Evolutionary conservation across 2,797 vertebrate genomes (phyloP).

Genomic region (Oreortyx pictus): DNA sequence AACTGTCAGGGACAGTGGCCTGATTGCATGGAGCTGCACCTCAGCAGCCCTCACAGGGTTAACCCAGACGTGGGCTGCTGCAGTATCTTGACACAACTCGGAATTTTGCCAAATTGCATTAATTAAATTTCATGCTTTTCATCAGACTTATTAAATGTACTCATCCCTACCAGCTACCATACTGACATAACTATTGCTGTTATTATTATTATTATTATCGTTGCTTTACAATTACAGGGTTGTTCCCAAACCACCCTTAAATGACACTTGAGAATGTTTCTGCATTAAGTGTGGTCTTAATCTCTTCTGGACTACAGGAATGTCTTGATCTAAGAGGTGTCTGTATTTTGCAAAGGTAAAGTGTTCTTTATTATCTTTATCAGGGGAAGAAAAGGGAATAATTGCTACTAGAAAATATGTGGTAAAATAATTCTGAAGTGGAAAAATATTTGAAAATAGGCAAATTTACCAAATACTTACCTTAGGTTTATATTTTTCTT

Average conservation of each 20-base stretch:
- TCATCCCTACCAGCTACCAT: slow-evolving; percentile 41
- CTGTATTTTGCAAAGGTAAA: background rate
- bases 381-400: background rate
- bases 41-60: background rate
- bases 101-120: slow-evolving; percentile 55
- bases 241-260: slow-evolving; percentile 14
- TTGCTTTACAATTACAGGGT: slow-evolving; percentile 27
- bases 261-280: background rate
- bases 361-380: background rate
- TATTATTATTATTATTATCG: background rate
- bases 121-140: slow-evolving; percentile 67
- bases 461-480: background rate
- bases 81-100: slow-evolving; percentile 7
- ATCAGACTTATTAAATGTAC: slow-evolving; percentile 47
- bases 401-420: background rate
- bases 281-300: background rate
- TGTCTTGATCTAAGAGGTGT: background rate
- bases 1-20: background rate
- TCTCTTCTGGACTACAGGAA: background rate
- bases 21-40: background rate
- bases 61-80: slow-evolving; percentile 1
- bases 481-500: background rate
- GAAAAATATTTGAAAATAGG: background rate
- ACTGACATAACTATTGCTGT: slow-evolving; percentile 22
- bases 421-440: background rate